phyloP scores from a whole-genome alignment of 2,797 vertebrate species.

The Borostomias antarcticus region DNA sequence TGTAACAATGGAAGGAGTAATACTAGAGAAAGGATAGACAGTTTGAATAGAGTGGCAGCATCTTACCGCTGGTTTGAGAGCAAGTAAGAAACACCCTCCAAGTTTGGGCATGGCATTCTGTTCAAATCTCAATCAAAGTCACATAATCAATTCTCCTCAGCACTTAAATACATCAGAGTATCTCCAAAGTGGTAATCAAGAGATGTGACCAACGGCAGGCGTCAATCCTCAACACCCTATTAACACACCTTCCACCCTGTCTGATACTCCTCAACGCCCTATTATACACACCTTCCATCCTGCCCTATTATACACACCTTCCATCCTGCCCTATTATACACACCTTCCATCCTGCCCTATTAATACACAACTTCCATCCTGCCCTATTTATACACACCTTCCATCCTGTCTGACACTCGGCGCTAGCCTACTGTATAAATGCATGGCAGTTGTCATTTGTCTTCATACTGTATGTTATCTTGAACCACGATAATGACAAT shows the following conservation, averaged over 20 bases:
- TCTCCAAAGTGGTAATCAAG: constrained; percentile 43
- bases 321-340: constrained; percentile 61
- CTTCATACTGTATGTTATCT: too few relatives aligned
- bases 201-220: constrained; percentile 50
- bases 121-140: constrained; percentile 56
- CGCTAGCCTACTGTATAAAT: too few relatives aligned
- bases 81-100: constrained; percentile 29
- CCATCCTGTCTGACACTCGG: constrained; percentile 29
- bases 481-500: too few relatives aligned
- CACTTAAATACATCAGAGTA: constrained; percentile 43
- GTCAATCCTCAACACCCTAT: constrained; percentile 60
- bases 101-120: constrained; percentile 59
- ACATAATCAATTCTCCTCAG: constrained; percentile 45
- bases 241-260: constrained; percentile 48
- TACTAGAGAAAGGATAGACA: too few relatives aligned
- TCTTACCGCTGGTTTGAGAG: constrained; percentile 12
- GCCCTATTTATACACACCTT: constrained; percentile 63
- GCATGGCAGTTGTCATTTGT: too few relatives aligned
- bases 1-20: background rate
- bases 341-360: constrained; percentile 51
- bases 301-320: too few relatives aligned
- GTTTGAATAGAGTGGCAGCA: background rate
- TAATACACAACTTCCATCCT: too few relatives aligned
- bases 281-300: too few relatives aligned
- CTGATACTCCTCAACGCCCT: constrained; percentile 45